Conservation (phyloP, 2,888 invertebrate species). For the Dysmachus trigonus region DNA sequence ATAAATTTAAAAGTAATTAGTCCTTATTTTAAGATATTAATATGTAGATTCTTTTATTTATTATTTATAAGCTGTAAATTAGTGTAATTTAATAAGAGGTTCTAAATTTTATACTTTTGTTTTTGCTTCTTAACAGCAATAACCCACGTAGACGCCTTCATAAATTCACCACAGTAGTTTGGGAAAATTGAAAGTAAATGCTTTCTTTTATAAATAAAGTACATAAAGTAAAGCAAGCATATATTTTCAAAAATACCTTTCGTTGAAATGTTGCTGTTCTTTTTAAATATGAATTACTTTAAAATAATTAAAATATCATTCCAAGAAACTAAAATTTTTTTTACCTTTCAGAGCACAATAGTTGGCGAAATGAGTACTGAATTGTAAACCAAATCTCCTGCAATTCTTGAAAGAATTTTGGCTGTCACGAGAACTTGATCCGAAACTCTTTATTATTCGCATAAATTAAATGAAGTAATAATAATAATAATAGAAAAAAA, state of each 20-base stretch:
- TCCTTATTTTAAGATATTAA: background rate
- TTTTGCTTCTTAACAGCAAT: background rate
- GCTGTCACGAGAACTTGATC: background rate
- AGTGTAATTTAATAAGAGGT: background rate
- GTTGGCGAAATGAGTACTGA: conserved; percentile 77
- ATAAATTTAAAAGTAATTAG: too few species aligned
- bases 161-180: background rate
- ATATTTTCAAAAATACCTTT: background rate
- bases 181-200: background rate
- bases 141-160: background rate
- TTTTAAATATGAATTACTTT: background rate
- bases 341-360: conserved; percentile 61
- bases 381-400: conserved; percentile 63
- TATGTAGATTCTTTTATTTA: background rate
- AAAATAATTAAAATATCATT: background rate
- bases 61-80: background rate
- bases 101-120: background rate
- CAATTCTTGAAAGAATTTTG: conserved; percentile 2
- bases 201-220: background rate
- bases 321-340: background rate
- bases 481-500: too few species aligned
- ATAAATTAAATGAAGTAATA: background rate
- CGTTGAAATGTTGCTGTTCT: background rate
- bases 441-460: conserved; percentile 18
- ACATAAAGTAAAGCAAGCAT: too few species aligned